A percentile compares a stretch with the other conserved stretches of the same genome.
phyloP scores from a whole-genome alignment of 2,797 vertebrate genomes.

The Gallinago solitaria region DNA sequence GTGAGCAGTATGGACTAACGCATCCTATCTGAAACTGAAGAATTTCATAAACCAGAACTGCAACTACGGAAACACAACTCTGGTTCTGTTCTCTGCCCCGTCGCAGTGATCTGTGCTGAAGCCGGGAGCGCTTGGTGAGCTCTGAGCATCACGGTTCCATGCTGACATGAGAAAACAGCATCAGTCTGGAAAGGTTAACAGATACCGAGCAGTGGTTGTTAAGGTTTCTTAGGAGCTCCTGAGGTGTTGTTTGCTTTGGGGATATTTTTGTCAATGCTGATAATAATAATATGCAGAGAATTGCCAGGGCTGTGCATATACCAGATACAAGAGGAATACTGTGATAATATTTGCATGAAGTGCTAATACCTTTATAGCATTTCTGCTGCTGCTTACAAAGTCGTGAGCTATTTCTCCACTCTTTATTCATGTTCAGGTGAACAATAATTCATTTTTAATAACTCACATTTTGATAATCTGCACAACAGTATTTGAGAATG shows the following conservation, averaged over 20 bases:
- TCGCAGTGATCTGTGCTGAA: background rate
- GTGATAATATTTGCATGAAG: background rate
- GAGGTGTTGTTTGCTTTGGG: background rate
- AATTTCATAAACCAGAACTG: background rate
- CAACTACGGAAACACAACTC: background rate
- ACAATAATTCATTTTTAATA: background rate
- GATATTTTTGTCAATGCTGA: background rate
- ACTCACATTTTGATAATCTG: background rate
- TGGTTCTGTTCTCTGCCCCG: background rate
- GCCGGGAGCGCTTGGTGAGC: background rate
- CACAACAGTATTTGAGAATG: background rate
- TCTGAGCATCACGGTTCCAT: background rate
- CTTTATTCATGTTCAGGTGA: background rate
- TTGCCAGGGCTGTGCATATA: background rate
- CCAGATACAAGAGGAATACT: background rate
- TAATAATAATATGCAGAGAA: background rate
- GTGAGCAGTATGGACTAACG: background rate
- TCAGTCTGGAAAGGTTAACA: background rate
- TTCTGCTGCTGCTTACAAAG: background rate
- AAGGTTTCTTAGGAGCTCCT: conserved; percentile 1
- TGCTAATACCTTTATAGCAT: background rate
- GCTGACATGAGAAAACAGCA: background rate
- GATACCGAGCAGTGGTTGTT: background rate
- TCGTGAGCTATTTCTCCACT: background rate
- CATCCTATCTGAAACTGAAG: background rate